phyloP scores from a whole-genome alignment of 1,140 invertebrate genomes.

The Heliconius melpomene region DNA sequence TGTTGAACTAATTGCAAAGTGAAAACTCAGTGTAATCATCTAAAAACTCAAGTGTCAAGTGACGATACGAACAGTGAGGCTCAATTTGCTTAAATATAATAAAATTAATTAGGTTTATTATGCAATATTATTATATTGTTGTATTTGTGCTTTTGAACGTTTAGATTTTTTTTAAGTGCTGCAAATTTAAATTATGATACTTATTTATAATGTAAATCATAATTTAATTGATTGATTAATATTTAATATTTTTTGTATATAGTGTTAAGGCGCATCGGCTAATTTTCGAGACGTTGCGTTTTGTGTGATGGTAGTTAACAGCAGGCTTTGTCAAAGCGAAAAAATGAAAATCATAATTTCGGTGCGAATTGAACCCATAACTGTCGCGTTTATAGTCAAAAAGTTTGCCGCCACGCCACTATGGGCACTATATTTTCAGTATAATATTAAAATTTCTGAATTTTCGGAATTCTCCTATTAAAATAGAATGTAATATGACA shows the following conservation, averaged over 20 bases:
- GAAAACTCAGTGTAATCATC: background rate
- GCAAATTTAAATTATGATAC: background rate
- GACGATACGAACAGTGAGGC: slow-evolving; percentile 9
- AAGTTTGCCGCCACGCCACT: no score
- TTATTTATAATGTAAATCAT: background rate
- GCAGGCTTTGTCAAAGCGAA: no score
- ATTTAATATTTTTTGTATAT: no score
- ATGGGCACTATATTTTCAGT: background rate
- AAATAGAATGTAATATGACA: background rate
- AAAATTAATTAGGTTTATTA: background rate
- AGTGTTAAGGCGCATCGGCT: no score
- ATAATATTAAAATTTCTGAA: background rate
- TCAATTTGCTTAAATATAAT: slow-evolving; percentile 8
- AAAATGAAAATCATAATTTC: no score
- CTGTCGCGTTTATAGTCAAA: no score
- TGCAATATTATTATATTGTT: background rate
- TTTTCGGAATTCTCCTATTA: background rate
- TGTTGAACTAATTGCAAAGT: background rate
- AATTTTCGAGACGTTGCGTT: no score
- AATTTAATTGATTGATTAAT: background rate
- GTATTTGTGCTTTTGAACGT: slow-evolving; percentile 1
- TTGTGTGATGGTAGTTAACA: no score
- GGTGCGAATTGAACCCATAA: no score
- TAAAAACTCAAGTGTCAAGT: background rate
- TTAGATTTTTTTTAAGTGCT: background rate